Evolutionary conservation across 2,113 vertebrate genomes (phyloP), one percentile per base, ranked within the genome.

Genomic region (Conger conger): DNA sequence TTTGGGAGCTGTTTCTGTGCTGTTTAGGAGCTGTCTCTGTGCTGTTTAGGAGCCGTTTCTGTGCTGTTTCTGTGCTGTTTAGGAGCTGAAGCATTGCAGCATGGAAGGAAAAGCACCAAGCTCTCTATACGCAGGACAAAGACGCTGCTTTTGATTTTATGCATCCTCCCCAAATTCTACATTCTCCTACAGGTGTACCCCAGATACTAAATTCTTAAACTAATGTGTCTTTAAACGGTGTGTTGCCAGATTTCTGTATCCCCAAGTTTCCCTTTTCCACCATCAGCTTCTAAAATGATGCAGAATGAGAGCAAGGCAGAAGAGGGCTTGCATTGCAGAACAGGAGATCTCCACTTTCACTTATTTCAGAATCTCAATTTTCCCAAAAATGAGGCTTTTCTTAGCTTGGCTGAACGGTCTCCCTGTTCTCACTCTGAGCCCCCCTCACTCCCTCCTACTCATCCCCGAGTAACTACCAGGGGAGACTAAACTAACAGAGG

Each of bases 401-500:
- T 81, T 30, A 50, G 30, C 40, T 11, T 45, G 15, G 13, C 40
- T 78, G 76, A 50, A 84, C 82, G 79, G 30, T 27, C 68, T 76
- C 84, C 35, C 42, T 35, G 18, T 85, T 68, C 63, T 73, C 35
- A 42, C 60, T 54, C 63, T 9, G 77, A 77, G 20, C 76, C 84
- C 63, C 79, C 54, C 80, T 37, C 77, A 0, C 42, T 38, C 33
- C 85, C 79, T 86, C 84, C 86, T 86, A 42, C 81, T 86, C 36
- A n/a, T 15, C 38, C 7, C 45, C 18, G n/a, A 3, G 30, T 37
- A 17, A 37, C 60, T 38, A 42, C 76, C 90, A 85, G 73, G 87
- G 92, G 91, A 90, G 91, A 90, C 91, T 92, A 91, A 88, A 90
- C 93, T 89, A 93, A 93, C 92, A 93, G 85, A 88, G 87, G 80